Base-by-base conservation (phyloP, 2,797 vertebrate genomes). In the Anniella stebbinsi region DNA sequence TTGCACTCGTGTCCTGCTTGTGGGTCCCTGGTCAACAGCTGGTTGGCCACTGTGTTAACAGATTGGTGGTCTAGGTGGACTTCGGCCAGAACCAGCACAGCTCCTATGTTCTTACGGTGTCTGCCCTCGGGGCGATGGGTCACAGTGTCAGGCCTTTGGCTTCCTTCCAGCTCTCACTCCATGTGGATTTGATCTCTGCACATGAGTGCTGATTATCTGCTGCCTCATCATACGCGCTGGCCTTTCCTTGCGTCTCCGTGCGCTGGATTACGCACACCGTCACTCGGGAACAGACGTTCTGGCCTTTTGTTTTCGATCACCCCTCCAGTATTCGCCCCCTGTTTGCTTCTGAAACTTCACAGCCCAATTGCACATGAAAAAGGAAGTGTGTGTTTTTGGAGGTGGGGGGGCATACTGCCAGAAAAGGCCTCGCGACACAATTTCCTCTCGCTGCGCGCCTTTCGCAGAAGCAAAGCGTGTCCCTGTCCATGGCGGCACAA, bases 351-450 rank as follows among this genome's bases (percentile, higher is more conserved):
- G 80, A 15, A 15, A 41, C 38, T 13, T 63, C 12, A 36, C 57
- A 63, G 21, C 80, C 80, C 2, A 25, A 2, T 38, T 63, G 9
- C 9, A 63, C 18, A 21, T 0, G 0, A 8, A 30, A 33, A n/a
- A n/a, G 45, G 48, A 2, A 2, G 13, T n/a, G 30, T 33, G 30
- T 75, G 72, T 38, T 21, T 21, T 36, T 38, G 18, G 21, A 12
- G 15, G 13, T 13, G 70, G 12, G 2, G 7, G 4, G 12, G 13
- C 18, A 1, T 6, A 10, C 4, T 11, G 21, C 51, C 1, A 9
- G 51, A 6, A 9, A 60, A 6, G 78, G 23, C 38, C 41, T 25
- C 63, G 38, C 17, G 1, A 17, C 48, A 36, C 48, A 36, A 10
- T 33, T 86, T 75, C 54, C 10, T 54, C n/a, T 86, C 18, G 33